These are phyloP conservation scores for Panagrolaimus sp. DNA, from an alignment of 1,140 invertebrate species.

Conservation along the genomic window DNA sequence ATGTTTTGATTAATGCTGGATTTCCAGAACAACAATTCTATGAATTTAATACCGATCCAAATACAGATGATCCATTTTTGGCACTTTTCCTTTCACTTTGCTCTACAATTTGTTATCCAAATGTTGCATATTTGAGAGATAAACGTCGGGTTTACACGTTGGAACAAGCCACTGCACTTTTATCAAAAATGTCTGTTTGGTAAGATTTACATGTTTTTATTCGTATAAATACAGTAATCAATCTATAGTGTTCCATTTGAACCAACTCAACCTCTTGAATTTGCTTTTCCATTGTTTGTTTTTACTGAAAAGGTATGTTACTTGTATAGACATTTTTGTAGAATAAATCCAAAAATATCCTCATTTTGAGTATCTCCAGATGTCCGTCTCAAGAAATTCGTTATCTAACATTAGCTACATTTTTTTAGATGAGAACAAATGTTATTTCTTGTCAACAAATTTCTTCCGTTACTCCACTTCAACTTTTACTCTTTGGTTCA, in stretches of 20 bases:
- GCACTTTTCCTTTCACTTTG: neutral
- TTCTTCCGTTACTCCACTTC: conserved; percentile 89
- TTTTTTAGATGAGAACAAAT: conserved; percentile 73
- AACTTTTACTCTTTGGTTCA: conserved; percentile 82
- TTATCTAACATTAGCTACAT: no score
- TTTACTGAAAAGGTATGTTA: conserved; percentile 82
- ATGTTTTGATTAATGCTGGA: neutral
- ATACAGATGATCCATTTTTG: neutral
- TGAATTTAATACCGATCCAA: neutral
- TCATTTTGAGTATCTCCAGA: no score
- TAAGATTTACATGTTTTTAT: conserved; percentile 9
- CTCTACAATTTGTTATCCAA: conserved; percentile 1
- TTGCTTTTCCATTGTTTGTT: conserved; percentile 89
- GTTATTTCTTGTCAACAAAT: conserved; percentile 95
- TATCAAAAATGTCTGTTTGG: conserved; percentile 17
- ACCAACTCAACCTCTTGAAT: conserved; percentile 69
- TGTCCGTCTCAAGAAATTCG: no score
- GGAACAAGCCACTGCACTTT: conserved; percentile 81
- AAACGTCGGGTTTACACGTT: conserved; percentile 73
- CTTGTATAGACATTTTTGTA: conserved; percentile 18
- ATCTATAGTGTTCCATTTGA: conserved; percentile 83
- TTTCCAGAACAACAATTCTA: neutral
- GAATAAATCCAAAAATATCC: no score
- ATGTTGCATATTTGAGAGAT: conserved; percentile 25
- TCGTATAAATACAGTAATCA: conserved; percentile 89